Evolutionary conservation across 2,888 invertebrate genomes (phyloP).

Genomic region (Protophormia terraenovae): DNA sequence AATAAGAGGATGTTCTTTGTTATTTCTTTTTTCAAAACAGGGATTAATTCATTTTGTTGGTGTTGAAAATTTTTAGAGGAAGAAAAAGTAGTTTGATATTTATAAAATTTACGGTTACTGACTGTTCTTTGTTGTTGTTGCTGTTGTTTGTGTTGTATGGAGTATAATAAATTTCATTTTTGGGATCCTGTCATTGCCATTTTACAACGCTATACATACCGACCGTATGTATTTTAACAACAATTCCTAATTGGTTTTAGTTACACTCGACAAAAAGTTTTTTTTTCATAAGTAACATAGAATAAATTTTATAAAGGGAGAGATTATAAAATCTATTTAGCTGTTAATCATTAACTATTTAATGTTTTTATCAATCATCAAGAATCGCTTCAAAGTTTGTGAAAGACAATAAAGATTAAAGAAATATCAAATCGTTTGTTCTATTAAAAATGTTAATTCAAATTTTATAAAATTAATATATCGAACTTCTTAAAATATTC

Average conservation of each 20-base stretch:
- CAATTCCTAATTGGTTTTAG: slow-evolving; percentile 76
- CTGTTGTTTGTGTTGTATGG: not conserved
- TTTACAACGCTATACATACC: not conserved
- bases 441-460: too few relatives aligned
- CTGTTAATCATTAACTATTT: too few relatives aligned
- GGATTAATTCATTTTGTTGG: not conserved
- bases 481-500: too few relatives aligned
- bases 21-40: not conserved
- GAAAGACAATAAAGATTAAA: too few relatives aligned
- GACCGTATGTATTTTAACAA: slow-evolving; percentile 38
- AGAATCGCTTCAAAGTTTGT: too few relatives aligned
- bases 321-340: too few relatives aligned
- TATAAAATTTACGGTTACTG: not conserved
- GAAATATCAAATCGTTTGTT: too few relatives aligned
- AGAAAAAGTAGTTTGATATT: not conserved
- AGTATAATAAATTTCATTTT: slow-evolving; percentile 50
- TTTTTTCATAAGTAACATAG: not conserved
- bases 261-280: not conserved
- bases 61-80: not conserved
- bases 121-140: not conserved
- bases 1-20: slow-evolving; percentile 19
- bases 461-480: too few relatives aligned
- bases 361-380: too few relatives aligned
- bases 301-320: too few relatives aligned
- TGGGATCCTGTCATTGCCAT: slow-evolving; percentile 36